These are phyloP conservation scores for Protophormia terraenovae DNA, from an alignment of 2,888 invertebrate genomes.

Conservation along the genomic window DNA sequence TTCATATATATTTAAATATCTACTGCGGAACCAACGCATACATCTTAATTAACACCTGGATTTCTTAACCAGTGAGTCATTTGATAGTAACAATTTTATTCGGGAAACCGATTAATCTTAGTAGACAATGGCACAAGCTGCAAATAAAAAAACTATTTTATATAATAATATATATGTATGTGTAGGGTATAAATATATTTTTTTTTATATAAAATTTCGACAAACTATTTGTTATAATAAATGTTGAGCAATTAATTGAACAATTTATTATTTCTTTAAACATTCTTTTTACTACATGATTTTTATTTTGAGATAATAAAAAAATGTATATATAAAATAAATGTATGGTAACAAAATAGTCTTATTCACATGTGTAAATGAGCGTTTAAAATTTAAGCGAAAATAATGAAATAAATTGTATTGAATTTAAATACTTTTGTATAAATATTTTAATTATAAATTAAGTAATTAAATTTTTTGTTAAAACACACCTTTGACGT, in stretches of 20 bases:
- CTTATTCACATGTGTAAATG: not conserved
- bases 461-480: not conserved
- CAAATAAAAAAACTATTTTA: not conserved
- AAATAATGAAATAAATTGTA: not conserved
- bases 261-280: conserved; percentile 23
- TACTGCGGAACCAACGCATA: not conserved
- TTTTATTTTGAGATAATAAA: not conserved
- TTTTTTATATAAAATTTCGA: not conserved
- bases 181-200: too few species aligned
- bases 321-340: not conserved
- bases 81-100: conserved; percentile 11
- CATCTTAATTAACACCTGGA: conserved; percentile 61
- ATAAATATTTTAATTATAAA: not conserved
- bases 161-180: too few species aligned
- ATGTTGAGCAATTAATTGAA: conserved; percentile 50
- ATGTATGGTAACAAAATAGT: too few species aligned
- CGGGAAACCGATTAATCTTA: conserved; percentile 12
- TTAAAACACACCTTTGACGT: not conserved
- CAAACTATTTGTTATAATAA: conserved; percentile 50
- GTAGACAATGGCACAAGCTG: conserved; percentile 41
- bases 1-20: not conserved
- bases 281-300: not conserved
- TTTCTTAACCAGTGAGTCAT: conserved; percentile 17
- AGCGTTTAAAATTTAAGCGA: not conserved
- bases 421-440: not conserved